A percentile compares a stretch with the other conserved stretches of the same genome.
phyloP scores from a whole-genome alignment of 1,140 invertebrate species.

The Patella vulgata region DNA sequence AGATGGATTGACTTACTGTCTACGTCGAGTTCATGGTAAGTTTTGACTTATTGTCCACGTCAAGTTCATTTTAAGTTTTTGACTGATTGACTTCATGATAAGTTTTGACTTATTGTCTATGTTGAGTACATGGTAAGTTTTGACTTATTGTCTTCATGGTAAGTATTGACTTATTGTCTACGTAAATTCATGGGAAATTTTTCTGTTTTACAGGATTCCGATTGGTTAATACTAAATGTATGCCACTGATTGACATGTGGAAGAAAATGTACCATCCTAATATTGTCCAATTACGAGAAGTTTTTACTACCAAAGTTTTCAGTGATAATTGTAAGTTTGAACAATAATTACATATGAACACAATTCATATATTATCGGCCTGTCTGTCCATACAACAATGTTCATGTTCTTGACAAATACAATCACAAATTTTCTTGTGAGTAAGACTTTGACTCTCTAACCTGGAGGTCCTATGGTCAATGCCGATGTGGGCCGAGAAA shows the following conservation, averaged over 20 bases:
- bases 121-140: conserved; percentile 84
- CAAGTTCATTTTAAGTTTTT: not conserved
- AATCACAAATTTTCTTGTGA: too few relatives aligned
- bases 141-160: not conserved
- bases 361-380: too few relatives aligned
- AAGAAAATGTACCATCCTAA: conserved; percentile 93
- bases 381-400: too few relatives aligned
- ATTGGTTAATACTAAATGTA: conserved; percentile 84
- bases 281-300: conserved; percentile 89
- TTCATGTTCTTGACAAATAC: too few relatives aligned
- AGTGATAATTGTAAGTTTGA: conserved; percentile 88
- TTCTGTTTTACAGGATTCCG: conserved; percentile 75
- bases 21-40: conserved; percentile 88
- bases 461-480: too few relatives aligned
- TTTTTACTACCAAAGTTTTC: conserved; percentile 95
- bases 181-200: too few relatives aligned
- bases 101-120: conserved; percentile 85
- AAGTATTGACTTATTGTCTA: too few relatives aligned
- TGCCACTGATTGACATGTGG: conserved; percentile 90
- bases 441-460: too few relatives aligned
- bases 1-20: conserved; percentile 85
- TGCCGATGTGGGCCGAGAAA: too few relatives aligned
- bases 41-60: not conserved
- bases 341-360: too few relatives aligned
- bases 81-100: not conserved